Percentiles rank a stretch among this genome's conserved stretches.
Conservation (phyloP, 92 coral and sea anemone genomes). For the Bergia puertoricense region DNA sequence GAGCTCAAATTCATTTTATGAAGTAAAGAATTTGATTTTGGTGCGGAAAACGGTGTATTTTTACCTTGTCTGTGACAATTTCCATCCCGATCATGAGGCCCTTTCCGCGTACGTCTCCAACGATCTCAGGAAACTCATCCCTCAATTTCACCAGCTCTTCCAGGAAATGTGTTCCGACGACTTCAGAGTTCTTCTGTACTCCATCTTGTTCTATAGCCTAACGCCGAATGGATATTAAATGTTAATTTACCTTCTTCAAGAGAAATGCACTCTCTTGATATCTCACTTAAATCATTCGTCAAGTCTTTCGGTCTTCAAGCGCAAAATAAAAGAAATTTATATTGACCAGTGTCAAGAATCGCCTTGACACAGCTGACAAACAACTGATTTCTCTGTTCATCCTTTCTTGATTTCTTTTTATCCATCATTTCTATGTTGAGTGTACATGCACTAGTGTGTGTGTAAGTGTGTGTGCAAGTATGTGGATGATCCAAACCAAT, state of each 20-base stretch:
- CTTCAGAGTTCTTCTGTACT: slow-evolving; percentile 68
- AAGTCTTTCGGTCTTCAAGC: no score
- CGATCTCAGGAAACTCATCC: slow-evolving; percentile 88
- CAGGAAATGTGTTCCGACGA: slow-evolving; percentile 82
- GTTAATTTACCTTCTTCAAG: neutral
- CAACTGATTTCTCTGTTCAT: no score
- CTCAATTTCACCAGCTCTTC: slow-evolving; percentile 66
- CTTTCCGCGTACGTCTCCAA: slow-evolving; percentile 98
- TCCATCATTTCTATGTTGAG: no score
- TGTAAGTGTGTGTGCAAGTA: no score
- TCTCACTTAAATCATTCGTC: no score
- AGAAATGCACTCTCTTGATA: neutral
- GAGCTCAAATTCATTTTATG: neutral
- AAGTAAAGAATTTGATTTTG: no score
- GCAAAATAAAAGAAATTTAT: no score
- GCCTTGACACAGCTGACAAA: no score
- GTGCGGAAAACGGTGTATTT: neutral
- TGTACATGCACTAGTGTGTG: no score
- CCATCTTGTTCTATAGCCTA: slow-evolving; percentile 91
- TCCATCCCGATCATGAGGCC: slow-evolving; percentile 97
- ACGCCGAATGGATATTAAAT: neutral
- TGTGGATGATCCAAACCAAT: no score
- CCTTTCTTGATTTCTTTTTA: no score
- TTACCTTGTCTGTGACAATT: slow-evolving; percentile 88
- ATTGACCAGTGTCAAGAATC: no score